Evolutionary conservation across 2,888 invertebrate genomes (phyloP), one percentile per base, ranked within the genome.

Genomic region (Dromius quadrimaculatus): DNA sequence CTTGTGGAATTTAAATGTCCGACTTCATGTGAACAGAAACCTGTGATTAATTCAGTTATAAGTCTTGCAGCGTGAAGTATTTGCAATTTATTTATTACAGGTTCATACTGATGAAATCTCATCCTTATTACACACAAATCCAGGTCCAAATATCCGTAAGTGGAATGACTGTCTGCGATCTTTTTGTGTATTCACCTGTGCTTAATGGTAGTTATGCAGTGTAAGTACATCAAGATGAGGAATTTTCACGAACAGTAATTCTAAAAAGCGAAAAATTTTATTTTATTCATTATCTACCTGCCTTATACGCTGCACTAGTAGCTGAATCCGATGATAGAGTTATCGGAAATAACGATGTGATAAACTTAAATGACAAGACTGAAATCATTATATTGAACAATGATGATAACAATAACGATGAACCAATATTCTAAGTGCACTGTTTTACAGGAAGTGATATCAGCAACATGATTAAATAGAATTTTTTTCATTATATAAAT

Each of bases 1-100:
- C 13, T 15, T 11, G 59, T 75, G 4, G 74, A 74, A 71, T 66
- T 75, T 59, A 75, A 75, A 66, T 74, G 75, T 28, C 74, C 75
- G 1, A 43, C 19, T 11, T 59, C 68, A 4, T 74, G 73, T 45
- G 47, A 61, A 32, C 54, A 38, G 59, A 22, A 63, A 64, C 41
- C 64, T 41, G 61, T 73, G 23, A 45, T 73, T 9, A 59, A 74
- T 61, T 13, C 5, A 1, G 38, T 13, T 8, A 11, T 43, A 61
- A 71, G n/a, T 47, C 22, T 6, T 69, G 47, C 17, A 73, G 72
- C 57, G 71, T 74, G 5, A 8, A 3, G 11, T 72, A 74, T 22
- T 32, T 74, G 13, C 2, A 63, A 13, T 41, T 63, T 43, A 43
- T 6, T 11, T 8, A 3, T 63, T 41, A 6, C 9, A 13, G 9